Conservation (phyloP, 2,113 vertebrate species). For the Leucopsar rothschildi region DNA sequence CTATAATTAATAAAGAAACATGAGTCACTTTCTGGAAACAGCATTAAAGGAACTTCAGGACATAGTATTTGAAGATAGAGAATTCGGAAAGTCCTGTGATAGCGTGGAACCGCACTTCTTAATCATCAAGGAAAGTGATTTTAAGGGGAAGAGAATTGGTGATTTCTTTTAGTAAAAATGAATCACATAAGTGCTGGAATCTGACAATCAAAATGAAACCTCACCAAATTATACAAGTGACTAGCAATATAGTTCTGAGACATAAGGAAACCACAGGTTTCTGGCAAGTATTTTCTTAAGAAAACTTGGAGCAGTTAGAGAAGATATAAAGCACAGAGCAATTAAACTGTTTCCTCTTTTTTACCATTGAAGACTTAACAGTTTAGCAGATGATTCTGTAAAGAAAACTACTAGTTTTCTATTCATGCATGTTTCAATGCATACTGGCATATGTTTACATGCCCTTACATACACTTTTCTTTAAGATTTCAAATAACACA, state of each 20-base stretch:
- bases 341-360: background rate
- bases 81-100: background rate
- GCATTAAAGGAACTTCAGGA: conserved; percentile 8
- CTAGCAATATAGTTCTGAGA: background rate
- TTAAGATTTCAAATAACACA: background rate
- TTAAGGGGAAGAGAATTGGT: background rate
- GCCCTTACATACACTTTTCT: background rate
- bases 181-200: background rate
- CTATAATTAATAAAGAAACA: conserved; percentile 19
- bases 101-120: background rate
- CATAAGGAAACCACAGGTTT: background rate
- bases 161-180: background rate
- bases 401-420: background rate
- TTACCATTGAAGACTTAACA: background rate
- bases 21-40: conserved; percentile 33
- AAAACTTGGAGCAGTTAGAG: background rate
- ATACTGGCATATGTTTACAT: background rate
- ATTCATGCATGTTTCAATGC: background rate
- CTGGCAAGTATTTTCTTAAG: background rate
- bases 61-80: background rate
- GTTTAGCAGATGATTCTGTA: background rate
- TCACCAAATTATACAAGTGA: background rate
- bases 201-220: background rate
- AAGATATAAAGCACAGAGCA: background rate
- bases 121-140: background rate